Percentiles rank a stretch among this genome's conserved stretches.
Evolutionary conservation across 2,797 vertebrate genomes (phyloP).

Genomic region (Enteromius anoplus): DNA sequence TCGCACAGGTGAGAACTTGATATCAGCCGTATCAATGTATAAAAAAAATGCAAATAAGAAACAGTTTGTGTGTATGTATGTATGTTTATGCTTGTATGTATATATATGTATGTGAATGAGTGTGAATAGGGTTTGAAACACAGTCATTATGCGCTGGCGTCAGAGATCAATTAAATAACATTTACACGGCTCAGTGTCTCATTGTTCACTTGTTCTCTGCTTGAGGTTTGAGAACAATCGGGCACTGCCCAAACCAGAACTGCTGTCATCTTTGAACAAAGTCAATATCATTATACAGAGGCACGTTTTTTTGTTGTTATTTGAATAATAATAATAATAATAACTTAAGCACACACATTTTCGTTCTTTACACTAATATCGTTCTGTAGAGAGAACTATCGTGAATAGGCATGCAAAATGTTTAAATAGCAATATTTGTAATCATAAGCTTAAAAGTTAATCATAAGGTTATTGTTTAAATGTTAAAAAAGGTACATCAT

Average conservation of each 20-base stretch:
- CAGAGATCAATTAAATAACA: constrained; percentile 41
- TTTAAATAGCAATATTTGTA: not conserved
- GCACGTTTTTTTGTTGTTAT: not conserved
- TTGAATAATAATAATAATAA: too few relatives aligned
- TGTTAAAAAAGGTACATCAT: too few relatives aligned
- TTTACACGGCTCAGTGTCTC: constrained; percentile 10
- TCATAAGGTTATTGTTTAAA: not conserved
- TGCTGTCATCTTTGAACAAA: not conserved
- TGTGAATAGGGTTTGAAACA: constrained; percentile 4
- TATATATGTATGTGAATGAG: too few relatives aligned
- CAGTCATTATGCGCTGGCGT: constrained; percentile 49
- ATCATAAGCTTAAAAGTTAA: too few relatives aligned
- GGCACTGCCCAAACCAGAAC: not conserved
- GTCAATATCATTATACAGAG: not conserved
- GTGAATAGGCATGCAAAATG: not conserved
- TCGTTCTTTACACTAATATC: not conserved
- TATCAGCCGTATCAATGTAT: not conserved
- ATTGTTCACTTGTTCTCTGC: not conserved
- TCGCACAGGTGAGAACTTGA: constrained; percentile 21
- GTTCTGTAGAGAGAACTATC: not conserved
- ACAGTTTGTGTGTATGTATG: too few relatives aligned
- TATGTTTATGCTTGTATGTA: too few relatives aligned
- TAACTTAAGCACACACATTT: too few relatives aligned
- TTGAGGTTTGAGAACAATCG: constrained; percentile 7
- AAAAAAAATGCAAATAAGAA: too few relatives aligned